These are phyloP conservation scores for Biston betularia DNA, from an alignment of 2,888 invertebrate genomes.

Conservation along the genomic window DNA sequence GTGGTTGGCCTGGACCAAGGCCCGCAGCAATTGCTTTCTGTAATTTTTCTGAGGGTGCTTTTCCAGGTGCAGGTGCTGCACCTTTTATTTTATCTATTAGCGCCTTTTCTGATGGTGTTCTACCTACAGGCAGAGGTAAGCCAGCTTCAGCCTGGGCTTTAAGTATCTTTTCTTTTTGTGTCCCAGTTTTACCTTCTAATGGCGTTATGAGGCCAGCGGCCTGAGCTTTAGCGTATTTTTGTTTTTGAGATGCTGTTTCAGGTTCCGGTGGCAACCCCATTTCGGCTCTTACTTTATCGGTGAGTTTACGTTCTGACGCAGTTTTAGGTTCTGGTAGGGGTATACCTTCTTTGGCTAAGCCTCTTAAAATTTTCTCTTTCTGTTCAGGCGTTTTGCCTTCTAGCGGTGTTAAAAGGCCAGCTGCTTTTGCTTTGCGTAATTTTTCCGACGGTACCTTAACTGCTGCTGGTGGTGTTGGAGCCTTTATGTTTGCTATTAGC, in stretches of 20 bases:
- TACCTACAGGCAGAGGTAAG: constrained; percentile 51
- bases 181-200: constrained; percentile 49
- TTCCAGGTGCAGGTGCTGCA: not conserved
- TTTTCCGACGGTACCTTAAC: constrained; percentile 41
- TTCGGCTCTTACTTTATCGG: constrained; percentile 46
- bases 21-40: constrained; percentile 43
- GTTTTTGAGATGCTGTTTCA: constrained; percentile 31
- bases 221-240: not conserved
- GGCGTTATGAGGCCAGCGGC: constrained; percentile 5
- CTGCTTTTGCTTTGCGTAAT: constrained; percentile 48
- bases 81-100: constrained; percentile 39
- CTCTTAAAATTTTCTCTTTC: constrained; percentile 45
- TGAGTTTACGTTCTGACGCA: constrained; percentile 44
- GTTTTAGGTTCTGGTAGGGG: constrained; percentile 46
- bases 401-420: constrained; percentile 50
- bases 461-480: constrained; percentile 24
- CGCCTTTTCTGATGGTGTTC: constrained; percentile 53
- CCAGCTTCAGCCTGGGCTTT: constrained; percentile 46
- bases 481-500: constrained; percentile 45
- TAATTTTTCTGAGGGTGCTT: constrained; percentile 29
- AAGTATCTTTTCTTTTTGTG: constrained; percentile 52
- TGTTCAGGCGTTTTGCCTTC: constrained; percentile 46
- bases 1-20: constrained; percentile 12
- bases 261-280: constrained; percentile 40
- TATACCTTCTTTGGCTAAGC: constrained; percentile 48